Evolutionary conservation across 2,888 invertebrate species (phyloP).

Genomic region (Eupelmus urozonus): DNA sequence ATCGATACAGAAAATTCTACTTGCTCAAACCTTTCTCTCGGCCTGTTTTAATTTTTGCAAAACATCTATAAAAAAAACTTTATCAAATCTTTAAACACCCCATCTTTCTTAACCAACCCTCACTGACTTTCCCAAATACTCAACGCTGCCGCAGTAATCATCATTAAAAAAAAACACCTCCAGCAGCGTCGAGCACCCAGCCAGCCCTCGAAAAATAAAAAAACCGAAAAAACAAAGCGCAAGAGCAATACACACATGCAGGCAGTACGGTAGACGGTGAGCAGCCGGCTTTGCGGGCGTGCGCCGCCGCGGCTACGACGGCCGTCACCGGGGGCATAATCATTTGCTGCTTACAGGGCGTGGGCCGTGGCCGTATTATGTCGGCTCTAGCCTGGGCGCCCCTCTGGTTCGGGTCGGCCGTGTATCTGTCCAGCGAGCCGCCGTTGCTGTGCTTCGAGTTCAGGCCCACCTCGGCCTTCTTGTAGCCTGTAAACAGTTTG

Average conservation of each 20-base stretch:
- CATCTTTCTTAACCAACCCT: too few species aligned
- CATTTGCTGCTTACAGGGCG: constrained; percentile 80
- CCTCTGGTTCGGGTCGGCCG: constrained; percentile 88
- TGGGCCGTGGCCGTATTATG: constrained; percentile 86
- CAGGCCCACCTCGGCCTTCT: constrained; percentile 73
- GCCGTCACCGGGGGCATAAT: constrained; percentile 14
- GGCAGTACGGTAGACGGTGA: constrained; percentile 70
- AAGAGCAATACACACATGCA: constrained; percentile 74
- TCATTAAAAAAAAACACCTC: constrained; percentile 2
- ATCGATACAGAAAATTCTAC: not conserved
- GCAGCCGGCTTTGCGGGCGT: constrained; percentile 18
- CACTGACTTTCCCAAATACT: too few species aligned
- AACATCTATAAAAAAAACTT: too few species aligned
- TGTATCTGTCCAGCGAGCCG: constrained; percentile 82
- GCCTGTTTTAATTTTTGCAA: too few species aligned
- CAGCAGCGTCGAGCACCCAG: not conserved
- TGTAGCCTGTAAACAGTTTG: constrained; percentile 71
- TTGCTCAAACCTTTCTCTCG: too few species aligned
- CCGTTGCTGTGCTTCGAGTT: constrained; percentile 77
- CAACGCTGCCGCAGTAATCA: too few species aligned
- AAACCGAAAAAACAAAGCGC: not conserved
- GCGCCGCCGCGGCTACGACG: constrained; percentile 15
- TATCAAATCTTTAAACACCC: too few species aligned
- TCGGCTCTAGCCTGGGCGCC: constrained; percentile 84
- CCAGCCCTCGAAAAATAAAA: not conserved